Base-by-base conservation (phyloP, 2,113 vertebrate species). In the Antechinus flavipes region DNA sequence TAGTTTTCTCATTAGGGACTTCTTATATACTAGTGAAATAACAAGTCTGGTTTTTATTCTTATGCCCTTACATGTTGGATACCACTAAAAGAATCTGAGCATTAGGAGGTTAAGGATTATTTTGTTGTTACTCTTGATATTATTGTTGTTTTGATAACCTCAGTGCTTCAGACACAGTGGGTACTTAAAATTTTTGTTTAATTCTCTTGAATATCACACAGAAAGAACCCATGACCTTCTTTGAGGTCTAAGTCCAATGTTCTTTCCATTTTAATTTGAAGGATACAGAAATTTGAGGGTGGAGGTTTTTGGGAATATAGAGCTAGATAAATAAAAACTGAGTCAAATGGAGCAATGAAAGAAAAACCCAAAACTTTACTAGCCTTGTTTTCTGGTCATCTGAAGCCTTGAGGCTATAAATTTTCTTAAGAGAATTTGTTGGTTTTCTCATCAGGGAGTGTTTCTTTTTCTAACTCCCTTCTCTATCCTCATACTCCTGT, bases 321-420 rank as follows among this genome's bases (percentile, higher is more conserved):
- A 93, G 89, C 96, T 93, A 94, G 95, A 94, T 95, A 97, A 97
- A 97, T 93, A 97, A 96, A 84, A 92, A 53, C 84, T 92, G 93
- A 96, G 96, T 97, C 97, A 97, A 96, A 94, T 95, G 91, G 91
- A 92, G 42, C 52, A 58, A 16, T 84, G 61, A 27, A 22, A 19
- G 19, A 76, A 35, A 97, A 97, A 96, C 96, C 9, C 10, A 94
- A 90, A 92, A 54, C 91, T 96, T 92, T 96, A 94, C 58, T 61
- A 94, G 8, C 6, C 30, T 92, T 93, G 56, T 84, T 42, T 84
- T 84, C 30, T 84, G 68, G 68, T 25, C 0, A 14, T 93, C 76
- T 47, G n/a, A 46, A 84, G 91, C 61, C 30, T 90, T 16, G 89
- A 84, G 91, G 90, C 92, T 95, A 93, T 56, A 52, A 52, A 3